These are phyloP conservation scores for Cyclargus thomasi DNA, from an alignment of 1,140 invertebrate species.

Conservation along the genomic window DNA sequence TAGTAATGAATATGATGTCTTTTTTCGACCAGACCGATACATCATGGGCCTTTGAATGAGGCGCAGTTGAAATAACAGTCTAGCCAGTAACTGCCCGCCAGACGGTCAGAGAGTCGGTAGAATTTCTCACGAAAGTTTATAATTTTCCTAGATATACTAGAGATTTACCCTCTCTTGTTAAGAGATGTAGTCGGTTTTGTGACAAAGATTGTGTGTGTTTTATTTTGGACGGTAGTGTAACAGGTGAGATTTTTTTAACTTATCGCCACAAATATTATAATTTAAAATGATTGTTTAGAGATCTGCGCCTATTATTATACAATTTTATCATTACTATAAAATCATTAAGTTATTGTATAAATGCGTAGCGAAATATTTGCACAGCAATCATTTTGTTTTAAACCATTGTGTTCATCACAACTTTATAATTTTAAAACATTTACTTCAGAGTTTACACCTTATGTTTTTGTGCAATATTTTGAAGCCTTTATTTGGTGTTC, in stretches of 20 bases:
- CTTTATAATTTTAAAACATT: too few species aligned
- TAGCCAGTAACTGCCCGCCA: slow-evolving; percentile 28
- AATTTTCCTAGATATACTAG: slow-evolving; percentile 8
- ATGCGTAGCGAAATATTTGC: too few species aligned
- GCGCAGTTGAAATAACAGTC: slow-evolving; percentile 59
- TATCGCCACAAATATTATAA: not conserved
- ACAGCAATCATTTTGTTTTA: too few species aligned
- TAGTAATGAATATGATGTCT: slow-evolving; percentile 46
- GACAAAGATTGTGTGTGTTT: not conserved
- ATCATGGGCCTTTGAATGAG: slow-evolving; percentile 42
- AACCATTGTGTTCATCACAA: too few species aligned
- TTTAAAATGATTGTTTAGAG: too few species aligned
- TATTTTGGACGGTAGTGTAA: not conserved
- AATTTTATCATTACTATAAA: too few species aligned
- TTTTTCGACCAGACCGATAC: slow-evolving; percentile 49
- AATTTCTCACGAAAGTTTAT: slow-evolving; percentile 35
- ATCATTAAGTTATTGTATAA: too few species aligned
- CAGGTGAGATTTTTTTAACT: not conserved
- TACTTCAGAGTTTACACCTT: too few species aligned
- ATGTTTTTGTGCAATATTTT: too few species aligned
- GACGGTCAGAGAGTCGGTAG: slow-evolving; percentile 35
- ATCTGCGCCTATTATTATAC: too few species aligned
- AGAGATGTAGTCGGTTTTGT: not conserved
- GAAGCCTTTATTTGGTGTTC: too few species aligned
- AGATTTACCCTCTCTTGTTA: not conserved